A percentile compares a stretch with the other conserved stretches of the same genome.
These are phyloP conservation scores for Rhorus exstirpatorius DNA, from an alignment of 2,888 invertebrate species.

Conservation along the genomic window DNA sequence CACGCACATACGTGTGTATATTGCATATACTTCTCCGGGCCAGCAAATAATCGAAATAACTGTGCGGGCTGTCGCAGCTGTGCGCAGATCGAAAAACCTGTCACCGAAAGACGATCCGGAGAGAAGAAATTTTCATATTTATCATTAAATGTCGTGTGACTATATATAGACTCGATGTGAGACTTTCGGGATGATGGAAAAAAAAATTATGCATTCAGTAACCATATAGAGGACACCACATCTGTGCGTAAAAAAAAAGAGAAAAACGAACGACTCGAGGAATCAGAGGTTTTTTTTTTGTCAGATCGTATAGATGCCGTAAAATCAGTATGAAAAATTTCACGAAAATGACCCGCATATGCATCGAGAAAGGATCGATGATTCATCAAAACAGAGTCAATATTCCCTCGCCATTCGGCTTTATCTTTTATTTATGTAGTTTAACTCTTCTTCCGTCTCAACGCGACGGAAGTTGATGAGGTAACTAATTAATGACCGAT, in stretches of 20 bases:
- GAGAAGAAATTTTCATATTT: conserved; percentile 30
- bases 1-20: conserved; percentile 9
- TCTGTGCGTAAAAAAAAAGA: too few species aligned
- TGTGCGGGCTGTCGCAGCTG: conserved; percentile 66
- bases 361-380: too few species aligned
- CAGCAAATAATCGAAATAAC: conserved; percentile 52
- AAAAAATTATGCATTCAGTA: conserved; percentile 19
- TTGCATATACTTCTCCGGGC: conserved; percentile 4
- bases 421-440: too few species aligned
- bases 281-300: background rate
- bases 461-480: too few species aligned
- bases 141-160: conserved; percentile 6
- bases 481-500: too few species aligned
- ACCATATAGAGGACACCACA: conserved; percentile 4
- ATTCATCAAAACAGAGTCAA: too few species aligned
- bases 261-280: background rate
- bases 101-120: conserved; percentile 11
- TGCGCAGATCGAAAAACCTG: conserved; percentile 59
- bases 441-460: too few species aligned
- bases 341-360: too few species aligned
- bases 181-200: background rate
- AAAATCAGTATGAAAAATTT: background rate
- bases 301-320: background rate
- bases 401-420: too few species aligned
- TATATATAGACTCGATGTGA: background rate